Conservation (phyloP, 2,113 vertebrate genomes). For the Centropus bengalensis region DNA sequence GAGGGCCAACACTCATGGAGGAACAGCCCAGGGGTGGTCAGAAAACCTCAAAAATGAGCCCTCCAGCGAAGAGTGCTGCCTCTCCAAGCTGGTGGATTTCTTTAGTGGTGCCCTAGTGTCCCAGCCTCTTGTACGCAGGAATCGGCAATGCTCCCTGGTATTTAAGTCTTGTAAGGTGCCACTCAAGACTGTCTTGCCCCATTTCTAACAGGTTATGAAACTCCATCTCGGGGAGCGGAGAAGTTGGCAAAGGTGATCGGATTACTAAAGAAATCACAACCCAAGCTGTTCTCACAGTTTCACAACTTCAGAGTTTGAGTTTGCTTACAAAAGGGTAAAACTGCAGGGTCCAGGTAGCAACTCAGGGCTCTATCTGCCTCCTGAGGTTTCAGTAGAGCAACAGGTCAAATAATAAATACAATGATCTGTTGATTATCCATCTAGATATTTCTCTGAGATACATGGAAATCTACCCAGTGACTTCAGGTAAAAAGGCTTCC, state of each 20-base stretch:
- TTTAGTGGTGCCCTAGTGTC: not conserved
- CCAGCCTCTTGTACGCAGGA: not conserved
- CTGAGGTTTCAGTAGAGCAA: not conserved
- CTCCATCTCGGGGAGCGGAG: not conserved
- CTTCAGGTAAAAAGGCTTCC: not conserved
- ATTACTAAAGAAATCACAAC: not conserved
- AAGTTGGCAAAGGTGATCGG: not conserved
- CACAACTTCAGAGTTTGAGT: not conserved
- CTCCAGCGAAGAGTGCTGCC: not conserved
- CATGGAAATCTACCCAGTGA: not conserved
- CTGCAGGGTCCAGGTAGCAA: not conserved
- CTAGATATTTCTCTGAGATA: not conserved
- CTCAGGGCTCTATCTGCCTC: fast-evolving
- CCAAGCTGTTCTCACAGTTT: not conserved
- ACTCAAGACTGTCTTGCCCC: not conserved
- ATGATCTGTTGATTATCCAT: not conserved
- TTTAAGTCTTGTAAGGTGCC: not conserved
- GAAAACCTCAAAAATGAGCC: not conserved
- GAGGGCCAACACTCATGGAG: not conserved
- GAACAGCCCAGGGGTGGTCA: not conserved
- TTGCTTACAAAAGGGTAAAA: not conserved
- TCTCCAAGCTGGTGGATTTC: not conserved
- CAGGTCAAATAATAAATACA: not conserved
- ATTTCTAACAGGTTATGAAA: not conserved
- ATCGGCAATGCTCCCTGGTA: not conserved